phyloP scores from a whole-genome alignment of 2,797 vertebrate species.

The Falco rusticolus region DNA sequence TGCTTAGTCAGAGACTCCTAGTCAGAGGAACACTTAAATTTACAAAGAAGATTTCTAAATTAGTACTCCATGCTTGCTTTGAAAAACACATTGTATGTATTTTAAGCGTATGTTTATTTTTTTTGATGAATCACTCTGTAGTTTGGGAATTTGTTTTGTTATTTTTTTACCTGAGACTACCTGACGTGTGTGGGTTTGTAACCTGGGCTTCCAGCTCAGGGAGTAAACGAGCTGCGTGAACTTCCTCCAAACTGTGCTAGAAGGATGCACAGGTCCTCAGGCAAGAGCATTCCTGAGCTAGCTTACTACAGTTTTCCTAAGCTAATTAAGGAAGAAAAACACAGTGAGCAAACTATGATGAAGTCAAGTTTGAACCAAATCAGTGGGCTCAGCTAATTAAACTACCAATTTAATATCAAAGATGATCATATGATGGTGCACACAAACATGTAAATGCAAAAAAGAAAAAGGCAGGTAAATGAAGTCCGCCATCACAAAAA shows the following conservation, averaged over 20 bases:
- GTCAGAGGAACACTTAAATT: background rate
- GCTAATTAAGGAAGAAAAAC: background rate
- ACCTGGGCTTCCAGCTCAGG: background rate
- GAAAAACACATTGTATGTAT: background rate
- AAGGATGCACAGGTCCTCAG: background rate
- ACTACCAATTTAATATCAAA: background rate
- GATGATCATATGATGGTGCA: background rate
- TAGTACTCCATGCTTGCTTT: background rate
- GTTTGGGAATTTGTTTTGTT: background rate
- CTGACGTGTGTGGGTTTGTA: background rate
- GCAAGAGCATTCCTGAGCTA: slow-evolving; percentile 28
- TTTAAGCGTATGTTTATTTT: background rate
- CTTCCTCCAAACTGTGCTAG: slow-evolving; percentile 2
- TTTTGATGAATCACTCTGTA: background rate
- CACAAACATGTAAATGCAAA: background rate
- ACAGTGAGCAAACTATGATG: background rate
- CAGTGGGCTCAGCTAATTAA: background rate
- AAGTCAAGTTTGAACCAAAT: slow-evolving; percentile 1
- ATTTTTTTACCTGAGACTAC: slow-evolving; percentile 29
- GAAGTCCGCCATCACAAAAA: background rate
- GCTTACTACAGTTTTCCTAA: background rate
- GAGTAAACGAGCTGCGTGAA: background rate
- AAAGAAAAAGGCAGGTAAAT: background rate
- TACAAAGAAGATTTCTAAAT: background rate
- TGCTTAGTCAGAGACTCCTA: background rate